phyloP scores from a whole-genome alignment of 2,888 invertebrate genomes.

The Tenthredo scrophulariae region DNA sequence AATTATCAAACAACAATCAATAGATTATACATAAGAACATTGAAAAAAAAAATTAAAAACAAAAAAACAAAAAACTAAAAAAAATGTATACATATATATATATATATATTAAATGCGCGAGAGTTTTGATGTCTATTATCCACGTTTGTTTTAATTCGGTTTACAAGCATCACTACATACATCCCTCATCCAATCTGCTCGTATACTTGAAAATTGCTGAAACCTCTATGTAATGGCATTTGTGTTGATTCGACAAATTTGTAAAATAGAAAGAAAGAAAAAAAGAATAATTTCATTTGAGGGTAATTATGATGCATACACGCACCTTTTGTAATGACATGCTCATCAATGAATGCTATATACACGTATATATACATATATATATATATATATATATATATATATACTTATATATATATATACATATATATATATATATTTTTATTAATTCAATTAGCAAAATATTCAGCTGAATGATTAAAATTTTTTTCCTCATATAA shows the following conservation, averaged over 20 bases:
- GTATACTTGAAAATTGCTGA: constrained; percentile 22
- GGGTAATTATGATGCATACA: constrained; percentile 30
- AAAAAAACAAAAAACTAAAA: not conserved
- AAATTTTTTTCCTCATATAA: not conserved
- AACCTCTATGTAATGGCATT: constrained; percentile 14
- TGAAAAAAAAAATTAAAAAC: not conserved
- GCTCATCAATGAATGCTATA: constrained; percentile 41
- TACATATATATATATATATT: constrained; percentile 39
- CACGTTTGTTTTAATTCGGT: constrained; percentile 36
- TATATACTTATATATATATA: constrained; percentile 30
- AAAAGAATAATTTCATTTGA: constrained; percentile 34
- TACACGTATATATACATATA: constrained; percentile 8
- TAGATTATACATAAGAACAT: constrained; percentile 29
- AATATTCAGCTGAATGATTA: constrained; percentile 44
- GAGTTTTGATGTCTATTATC: constrained; percentile 38
- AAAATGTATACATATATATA: not conserved
- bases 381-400: not conserved
- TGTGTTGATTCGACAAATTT: constrained; percentile 29
- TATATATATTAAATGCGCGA: constrained; percentile 29
- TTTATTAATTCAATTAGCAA: constrained; percentile 43
- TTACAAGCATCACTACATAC: constrained; percentile 19
- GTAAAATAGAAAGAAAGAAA: constrained; percentile 4
- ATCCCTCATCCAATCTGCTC: constrained; percentile 1
- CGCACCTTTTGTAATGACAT: constrained; percentile 38
- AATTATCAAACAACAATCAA: constrained; percentile 48